Percentiles rank a stretch among this genome's conserved stretches.
Conservation (phyloP, 2,113 vertebrate genomes). For the Mustela lutreola region DNA sequence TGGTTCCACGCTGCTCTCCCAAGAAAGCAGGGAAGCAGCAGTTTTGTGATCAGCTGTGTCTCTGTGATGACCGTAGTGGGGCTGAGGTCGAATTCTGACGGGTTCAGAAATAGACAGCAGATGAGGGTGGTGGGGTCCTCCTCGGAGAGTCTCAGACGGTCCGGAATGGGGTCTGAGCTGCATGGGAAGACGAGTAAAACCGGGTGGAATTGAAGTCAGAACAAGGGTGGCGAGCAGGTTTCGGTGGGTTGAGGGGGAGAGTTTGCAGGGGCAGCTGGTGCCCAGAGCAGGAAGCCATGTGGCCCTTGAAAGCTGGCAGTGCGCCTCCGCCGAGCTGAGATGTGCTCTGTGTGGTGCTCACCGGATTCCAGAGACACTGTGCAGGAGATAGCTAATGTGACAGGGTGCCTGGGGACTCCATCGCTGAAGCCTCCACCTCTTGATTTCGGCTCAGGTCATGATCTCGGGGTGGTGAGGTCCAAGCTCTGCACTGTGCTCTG, state of each 20-base stretch:
- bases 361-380: neutral
- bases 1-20: neutral
- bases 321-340: neutral
- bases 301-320: neutral
- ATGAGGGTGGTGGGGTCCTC: neutral
- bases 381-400: neutral
- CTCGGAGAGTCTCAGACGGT: no score
- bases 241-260: neutral
- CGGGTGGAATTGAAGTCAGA: neutral
- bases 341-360: no score
- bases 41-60: neutral
- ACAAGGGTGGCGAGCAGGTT: neutral
- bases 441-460: neutral
- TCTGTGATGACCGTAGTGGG: neutral
- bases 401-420: neutral
- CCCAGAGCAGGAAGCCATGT: neutral
- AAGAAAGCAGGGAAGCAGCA: neutral
- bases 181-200: neutral
- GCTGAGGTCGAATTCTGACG: neutral
- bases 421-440: neutral
- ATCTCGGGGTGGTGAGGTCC: neutral
- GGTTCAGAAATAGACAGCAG: neutral
- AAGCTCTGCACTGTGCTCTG: neutral
- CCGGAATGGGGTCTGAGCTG: neutral
- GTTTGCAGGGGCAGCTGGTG: neutral